A percentile compares a stretch with the other conserved stretches of the same genome.
Conservation (phyloP, 2,888 invertebrate genomes). For the Oscheius sp. region DNA sequence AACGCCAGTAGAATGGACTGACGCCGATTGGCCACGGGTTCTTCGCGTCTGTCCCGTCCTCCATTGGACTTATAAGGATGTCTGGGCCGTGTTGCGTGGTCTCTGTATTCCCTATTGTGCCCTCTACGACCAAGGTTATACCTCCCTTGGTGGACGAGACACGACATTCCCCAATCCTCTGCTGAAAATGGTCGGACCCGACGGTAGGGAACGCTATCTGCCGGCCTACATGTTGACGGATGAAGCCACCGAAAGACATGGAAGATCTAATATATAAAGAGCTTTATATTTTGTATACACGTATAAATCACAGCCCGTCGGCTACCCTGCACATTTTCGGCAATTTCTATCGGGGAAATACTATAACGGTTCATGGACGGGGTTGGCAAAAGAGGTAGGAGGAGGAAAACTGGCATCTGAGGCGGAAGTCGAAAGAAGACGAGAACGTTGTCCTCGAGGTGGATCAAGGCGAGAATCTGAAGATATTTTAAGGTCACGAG, state of each 20-base stretch:
- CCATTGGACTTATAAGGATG: slow-evolving; percentile 77
- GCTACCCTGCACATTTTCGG: too few relatives aligned
- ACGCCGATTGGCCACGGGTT: slow-evolving; percentile 88
- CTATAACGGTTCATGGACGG: too few relatives aligned
- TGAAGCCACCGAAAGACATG: slow-evolving; percentile 51
- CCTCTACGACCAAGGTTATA: slow-evolving; percentile 85
- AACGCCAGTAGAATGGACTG: slow-evolving; percentile 78
- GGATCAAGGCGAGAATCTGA: slow-evolving; percentile 64
- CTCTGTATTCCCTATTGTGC: slow-evolving; percentile 88
- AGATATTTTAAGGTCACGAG: slow-evolving; percentile 9
- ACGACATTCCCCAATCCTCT: slow-evolving; percentile 79
- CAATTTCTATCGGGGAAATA: too few relatives aligned
- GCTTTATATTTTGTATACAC: neutral
- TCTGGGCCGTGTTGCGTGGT: slow-evolving; percentile 88
- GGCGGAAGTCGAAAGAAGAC: slow-evolving; percentile 55
- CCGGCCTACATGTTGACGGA: slow-evolving; percentile 63
- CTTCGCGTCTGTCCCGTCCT: slow-evolving; percentile 79
- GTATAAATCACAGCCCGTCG: neutral
- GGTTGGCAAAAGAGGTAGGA: too few relatives aligned
- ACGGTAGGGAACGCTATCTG: slow-evolving; percentile 54
- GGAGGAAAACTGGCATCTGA: slow-evolving; percentile 2
- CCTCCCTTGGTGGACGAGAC: slow-evolving; percentile 85
- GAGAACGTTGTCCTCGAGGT: slow-evolving; percentile 60
- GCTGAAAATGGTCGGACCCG: slow-evolving; percentile 36
- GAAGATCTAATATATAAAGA: slow-evolving; percentile 25